Evolutionary conservation across 1,140 invertebrate species (phyloP), one percentile per base, ranked within the genome.

Genomic region (Drosophila miranda): DNA sequence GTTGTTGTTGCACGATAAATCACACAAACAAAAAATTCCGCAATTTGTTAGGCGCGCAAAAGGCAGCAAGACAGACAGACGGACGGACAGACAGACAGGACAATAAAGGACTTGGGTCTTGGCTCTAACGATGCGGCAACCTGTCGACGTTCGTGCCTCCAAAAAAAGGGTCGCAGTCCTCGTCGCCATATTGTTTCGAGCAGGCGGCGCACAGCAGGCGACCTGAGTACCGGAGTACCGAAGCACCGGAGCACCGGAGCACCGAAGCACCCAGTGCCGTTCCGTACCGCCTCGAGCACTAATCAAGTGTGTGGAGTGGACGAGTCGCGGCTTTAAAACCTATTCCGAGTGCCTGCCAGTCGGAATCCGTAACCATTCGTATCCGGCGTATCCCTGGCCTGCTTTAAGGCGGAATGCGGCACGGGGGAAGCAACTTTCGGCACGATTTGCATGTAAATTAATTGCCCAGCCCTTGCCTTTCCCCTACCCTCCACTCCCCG

Each of bases 391-490:
- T 3, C 63, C 38, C 34, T 14, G 9, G 2, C 9, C 45, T 11
- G n/a, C 62, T 63, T 26, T 23, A 45, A 63, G 45, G 30, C 57
- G 45, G 34, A 34, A 42, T 26, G 23, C 5, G 19, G 26, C 54
- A 38, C 14, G 58, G 43, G 42, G 60, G 43, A 16, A 53, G 44
- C 70, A 86, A 78, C 62, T 89, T 89, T 89, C 64, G 64, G 79
- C 88, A 89, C 82, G 87, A 89, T 89, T 89, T 89, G 87, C 88
- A 90, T 90, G 88, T 87, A 90, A 90, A 90, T 90, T 90, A 90
- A 90, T 90, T 90, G 88, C 83, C 88, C 62, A 90, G 88, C 83
- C 88, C 62, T 70, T 59, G 80, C 71, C 56, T 67, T 1, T 16
- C 16, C 16, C 66, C 71, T 50, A 43, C 49, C 13, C 34, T 9